Conservation (phyloP, 2,797 vertebrate species). For the Spinibarbus caldwelli region DNA sequence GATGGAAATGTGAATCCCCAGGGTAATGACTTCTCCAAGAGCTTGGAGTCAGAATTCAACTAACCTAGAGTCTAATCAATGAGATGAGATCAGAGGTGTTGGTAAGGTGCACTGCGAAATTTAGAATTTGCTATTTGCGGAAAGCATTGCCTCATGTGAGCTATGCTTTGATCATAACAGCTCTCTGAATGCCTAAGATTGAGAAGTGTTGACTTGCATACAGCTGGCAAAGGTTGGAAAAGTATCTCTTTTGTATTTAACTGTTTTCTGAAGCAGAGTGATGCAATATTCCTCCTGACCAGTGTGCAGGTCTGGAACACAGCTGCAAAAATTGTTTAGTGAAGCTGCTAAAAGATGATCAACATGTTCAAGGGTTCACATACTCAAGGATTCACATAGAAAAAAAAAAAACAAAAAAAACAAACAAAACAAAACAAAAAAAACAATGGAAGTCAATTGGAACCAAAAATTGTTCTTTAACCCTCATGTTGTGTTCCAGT, state of each 20-base stretch:
- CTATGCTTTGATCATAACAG: not conserved
- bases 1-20: not conserved
- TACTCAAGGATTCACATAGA: too few relatives aligned
- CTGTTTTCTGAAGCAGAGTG: not conserved
- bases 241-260: not conserved
- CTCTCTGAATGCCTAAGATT: not conserved
- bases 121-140: not conserved
- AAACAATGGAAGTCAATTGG: too few relatives aligned
- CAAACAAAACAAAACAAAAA: too few relatives aligned
- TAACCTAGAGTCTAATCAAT: not conserved
- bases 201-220: not conserved
- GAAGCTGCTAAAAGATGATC: too few relatives aligned
- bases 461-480: too few relatives aligned
- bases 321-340: not conserved
- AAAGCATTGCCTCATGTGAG: slow-evolving; percentile 2
- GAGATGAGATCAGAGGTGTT: not conserved
- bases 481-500: too few relatives aligned
- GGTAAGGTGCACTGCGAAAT: not conserved
- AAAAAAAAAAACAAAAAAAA: too few relatives aligned
- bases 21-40: not conserved
- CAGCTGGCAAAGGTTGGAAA: not conserved
- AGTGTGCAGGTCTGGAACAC: not conserved
- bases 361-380: not conserved
- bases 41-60: not conserved
- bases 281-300: not conserved